Conservation (phyloP, 2,888 invertebrate species). For the Helleia helle region DNA sequence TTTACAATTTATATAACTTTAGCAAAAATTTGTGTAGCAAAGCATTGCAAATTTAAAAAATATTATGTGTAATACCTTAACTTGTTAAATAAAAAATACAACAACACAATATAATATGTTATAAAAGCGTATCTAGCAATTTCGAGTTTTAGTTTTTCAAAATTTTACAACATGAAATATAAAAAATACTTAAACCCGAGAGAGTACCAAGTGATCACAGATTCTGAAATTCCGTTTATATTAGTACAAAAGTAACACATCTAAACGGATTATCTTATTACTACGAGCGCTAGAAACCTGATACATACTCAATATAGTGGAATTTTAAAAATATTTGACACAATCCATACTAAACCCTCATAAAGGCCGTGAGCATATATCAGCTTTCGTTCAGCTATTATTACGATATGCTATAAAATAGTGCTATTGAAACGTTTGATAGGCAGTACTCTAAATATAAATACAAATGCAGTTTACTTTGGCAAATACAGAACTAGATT, state of each 20-base stretch:
- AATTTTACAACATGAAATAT: slow-evolving; percentile 45
- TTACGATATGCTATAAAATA: slow-evolving; percentile 49
- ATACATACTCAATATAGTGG: slow-evolving; percentile 44
- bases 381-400: slow-evolving; percentile 44
- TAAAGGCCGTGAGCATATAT: slow-evolving; percentile 42
- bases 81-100: slow-evolving; percentile 29
- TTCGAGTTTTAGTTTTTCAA: slow-evolving; percentile 40
- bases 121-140: slow-evolving; percentile 43
- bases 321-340: slow-evolving; percentile 4
- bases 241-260: slow-evolving; percentile 56
- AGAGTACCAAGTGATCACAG: slow-evolving; percentile 74
- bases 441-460: slow-evolving; percentile 51
- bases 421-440: slow-evolving; percentile 35
- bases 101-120: slow-evolving; percentile 28
- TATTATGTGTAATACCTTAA: slow-evolving; percentile 3
- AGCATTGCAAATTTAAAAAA: slow-evolving; percentile 1
- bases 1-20: too few relatives aligned
- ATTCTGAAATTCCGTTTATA: slow-evolving; percentile 63
- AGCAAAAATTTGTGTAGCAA: too few relatives aligned
- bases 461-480: slow-evolving; percentile 62
- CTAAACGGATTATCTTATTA: slow-evolving; percentile 58
- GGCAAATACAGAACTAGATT: slow-evolving; percentile 41
- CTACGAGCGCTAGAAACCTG: slow-evolving; percentile 47
- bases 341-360: slow-evolving; percentile 5
- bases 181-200: slow-evolving; percentile 65